phyloP scores from a whole-genome alignment of 1,140 invertebrate genomes.

The Zaprionus africanus region DNA sequence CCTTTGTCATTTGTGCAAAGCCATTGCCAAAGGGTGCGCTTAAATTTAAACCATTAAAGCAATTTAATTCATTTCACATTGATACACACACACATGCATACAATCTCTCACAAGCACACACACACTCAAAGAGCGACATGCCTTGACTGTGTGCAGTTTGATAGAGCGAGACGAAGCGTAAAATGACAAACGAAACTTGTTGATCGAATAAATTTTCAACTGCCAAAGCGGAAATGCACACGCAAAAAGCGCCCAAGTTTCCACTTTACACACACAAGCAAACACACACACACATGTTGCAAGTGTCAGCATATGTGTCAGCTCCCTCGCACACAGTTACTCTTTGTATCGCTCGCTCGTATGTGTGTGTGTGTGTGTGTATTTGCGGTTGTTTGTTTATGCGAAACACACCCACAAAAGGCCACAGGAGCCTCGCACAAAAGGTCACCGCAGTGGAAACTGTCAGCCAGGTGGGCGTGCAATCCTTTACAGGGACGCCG shows the following conservation, averaged over 20 bases:
- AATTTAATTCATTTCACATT: conserved; percentile 20
- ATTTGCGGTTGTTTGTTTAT: conserved; percentile 42
- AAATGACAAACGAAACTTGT: conserved; percentile 80
- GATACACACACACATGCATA: background rate
- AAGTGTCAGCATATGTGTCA: conserved; percentile 10
- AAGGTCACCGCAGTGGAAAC: conserved; percentile 61
- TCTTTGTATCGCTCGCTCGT: background rate
- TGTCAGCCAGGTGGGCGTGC: conserved; percentile 47
- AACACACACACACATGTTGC: background rate
- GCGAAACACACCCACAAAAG: conserved; percentile 64
- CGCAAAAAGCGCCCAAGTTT: conserved; percentile 64
- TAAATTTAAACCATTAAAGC: background rate
- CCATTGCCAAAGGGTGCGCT: background rate
- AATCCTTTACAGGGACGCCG: conserved; percentile 62
- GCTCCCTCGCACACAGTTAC: background rate
- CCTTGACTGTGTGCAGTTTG: conserved; percentile 12
- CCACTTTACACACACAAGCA: conserved; percentile 13
- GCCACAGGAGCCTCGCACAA: conserved; percentile 45
- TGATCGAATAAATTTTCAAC: conserved; percentile 78
- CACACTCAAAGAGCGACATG: background rate
- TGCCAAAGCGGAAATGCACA: conserved; percentile 72
- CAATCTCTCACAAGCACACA: background rate
- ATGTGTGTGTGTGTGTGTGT: conserved; percentile 23
- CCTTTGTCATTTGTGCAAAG: background rate
- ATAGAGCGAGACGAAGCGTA: conserved; percentile 73